Evolutionary conservation across 2,113 vertebrate genomes (phyloP), one percentile per base, ranked within the genome.

Genomic region (Pomatostomus ruficeps): DNA sequence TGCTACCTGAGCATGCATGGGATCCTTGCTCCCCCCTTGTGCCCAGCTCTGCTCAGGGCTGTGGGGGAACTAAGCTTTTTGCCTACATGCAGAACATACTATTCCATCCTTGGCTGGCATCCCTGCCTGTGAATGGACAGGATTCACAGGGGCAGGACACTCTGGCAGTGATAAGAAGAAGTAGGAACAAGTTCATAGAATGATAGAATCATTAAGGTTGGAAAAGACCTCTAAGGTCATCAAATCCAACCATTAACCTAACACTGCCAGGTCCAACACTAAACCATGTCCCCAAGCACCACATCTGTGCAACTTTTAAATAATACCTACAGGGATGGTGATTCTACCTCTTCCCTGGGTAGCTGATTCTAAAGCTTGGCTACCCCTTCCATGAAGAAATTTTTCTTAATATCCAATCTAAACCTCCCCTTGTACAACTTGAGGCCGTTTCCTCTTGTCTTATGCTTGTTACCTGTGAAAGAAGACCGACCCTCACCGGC

Each of bases 61-160:
- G 21, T 46, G 49, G 11, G 25, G 9, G 8, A 80, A 2, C 26
- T 3, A 5, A 66, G 45, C 8, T n/a, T 79, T 75, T 36, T 15
- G 29, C 5, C 3, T 18, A 15, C 57, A 18, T 0, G 2, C 6
- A 12, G 46, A 26, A 49, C 42, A 40, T 1, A 2, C 46, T 49
- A 26, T 15, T 18, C 21, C 40, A 29, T 13, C 10, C 28, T 5
- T 20, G 19, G 59, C 1, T 22, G 33, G 25, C 55, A 58, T 11
- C 31, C 16, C 65, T 89, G 46, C n/a, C 54, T 48, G 46, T 4
- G 11, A n/a, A 26, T 0, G 1, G 43, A 19, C 31, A 59, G 26
- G 38, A 46, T 75, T 57, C 48, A 42, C 29, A 77, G 18, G 8
- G 45, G 12, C 78, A 82, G 74, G 33, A 49, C 29, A 24, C 15